Conservation (phyloP, 2,797 vertebrate genomes). For the Hyperoplus immaculatus region DNA sequence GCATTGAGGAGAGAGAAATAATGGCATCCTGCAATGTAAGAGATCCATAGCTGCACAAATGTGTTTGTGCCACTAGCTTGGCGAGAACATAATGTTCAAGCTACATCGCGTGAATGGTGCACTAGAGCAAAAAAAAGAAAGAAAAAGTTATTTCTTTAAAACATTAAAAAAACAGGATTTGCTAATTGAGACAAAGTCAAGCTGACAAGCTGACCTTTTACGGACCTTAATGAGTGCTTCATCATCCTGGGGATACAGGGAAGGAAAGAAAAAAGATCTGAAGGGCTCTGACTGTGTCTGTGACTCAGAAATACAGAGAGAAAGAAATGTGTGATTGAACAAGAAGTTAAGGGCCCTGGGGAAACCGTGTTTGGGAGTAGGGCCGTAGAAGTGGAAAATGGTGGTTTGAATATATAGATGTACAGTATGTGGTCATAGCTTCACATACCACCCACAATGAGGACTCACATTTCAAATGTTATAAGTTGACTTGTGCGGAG, state of each 20-base stretch:
- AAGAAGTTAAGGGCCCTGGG: slow-evolving; percentile 35
- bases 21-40: slow-evolving; percentile 51
- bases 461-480: background rate
- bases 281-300: slow-evolving; percentile 59
- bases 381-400: slow-evolving; percentile 21
- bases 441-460: no score
- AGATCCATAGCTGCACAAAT: slow-evolving; percentile 45
- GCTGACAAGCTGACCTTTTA: slow-evolving; percentile 82
- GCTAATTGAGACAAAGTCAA: slow-evolving; percentile 72
- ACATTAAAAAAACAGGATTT: slow-evolving; percentile 47
- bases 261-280: slow-evolving; percentile 53
- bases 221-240: slow-evolving; percentile 73
- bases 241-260: slow-evolving; percentile 62
- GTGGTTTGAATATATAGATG: slow-evolving; percentile 32
- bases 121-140: slow-evolving; percentile 31
- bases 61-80: slow-evolving; percentile 37
- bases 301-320: slow-evolving; percentile 64
- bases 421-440: slow-evolving; percentile 28
- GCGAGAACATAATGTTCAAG: slow-evolving; percentile 42
- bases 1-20: slow-evolving; percentile 22
- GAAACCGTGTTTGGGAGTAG: slow-evolving; percentile 30
- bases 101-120: slow-evolving; percentile 42
- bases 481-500: slow-evolving; percentile 19
- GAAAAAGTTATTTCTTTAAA: slow-evolving; percentile 22
- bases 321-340: slow-evolving; percentile 34